These are phyloP conservation scores for Gobius niger DNA, from an alignment of 2,113 vertebrate genomes.

Conservation along the genomic window DNA sequence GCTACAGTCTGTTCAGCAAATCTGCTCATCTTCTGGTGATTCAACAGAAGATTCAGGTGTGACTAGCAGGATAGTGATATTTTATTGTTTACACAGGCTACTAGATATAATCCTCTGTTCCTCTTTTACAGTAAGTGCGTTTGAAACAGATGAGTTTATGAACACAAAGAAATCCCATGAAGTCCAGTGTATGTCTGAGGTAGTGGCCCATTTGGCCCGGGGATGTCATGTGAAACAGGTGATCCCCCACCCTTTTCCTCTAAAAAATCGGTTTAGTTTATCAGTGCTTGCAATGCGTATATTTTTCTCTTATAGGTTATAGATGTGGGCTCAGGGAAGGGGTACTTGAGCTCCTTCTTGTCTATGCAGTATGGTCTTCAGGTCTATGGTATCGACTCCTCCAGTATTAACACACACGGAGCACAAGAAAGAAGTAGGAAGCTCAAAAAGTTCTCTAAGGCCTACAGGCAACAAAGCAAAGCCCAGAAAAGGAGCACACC, in stretches of 20 bases:
- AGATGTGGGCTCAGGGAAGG: slow-evolving; percentile 96
- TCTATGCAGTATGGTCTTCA: slow-evolving; percentile 87
- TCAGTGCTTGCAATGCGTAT: neutral
- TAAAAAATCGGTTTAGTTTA: neutral
- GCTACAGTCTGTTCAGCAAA: slow-evolving; percentile 69
- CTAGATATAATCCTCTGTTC: neutral
- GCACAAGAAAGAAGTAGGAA: slow-evolving; percentile 94
- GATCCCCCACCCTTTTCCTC: neutral
- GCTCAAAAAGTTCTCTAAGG: slow-evolving; percentile 89
- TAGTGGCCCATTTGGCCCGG: slow-evolving; percentile 79
- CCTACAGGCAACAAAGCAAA: slow-evolving; percentile 71
- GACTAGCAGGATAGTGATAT: neutral
- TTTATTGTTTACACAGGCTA: neutral
- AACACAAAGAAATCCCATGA: slow-evolving; percentile 96
- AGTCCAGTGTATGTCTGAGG: slow-evolving; percentile 90
- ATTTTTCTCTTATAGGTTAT: slow-evolving; percentile 80
- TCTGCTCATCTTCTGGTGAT: slow-evolving; percentile 29
- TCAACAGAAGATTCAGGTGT: slow-evolving; percentile 56
- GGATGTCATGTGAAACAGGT: slow-evolving; percentile 86
- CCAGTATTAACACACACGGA: slow-evolving; percentile 86
- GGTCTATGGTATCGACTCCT: slow-evolving; percentile 96
- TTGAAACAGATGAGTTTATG: slow-evolving; percentile 90
- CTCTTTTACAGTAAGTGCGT: slow-evolving; percentile 40
- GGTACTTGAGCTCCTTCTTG: slow-evolving; percentile 94
- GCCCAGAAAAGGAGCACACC: neutral